Evolutionary conservation across 2,888 invertebrate genomes (phyloP).

Genomic region (Sinodicranocentrus sp.): DNA sequence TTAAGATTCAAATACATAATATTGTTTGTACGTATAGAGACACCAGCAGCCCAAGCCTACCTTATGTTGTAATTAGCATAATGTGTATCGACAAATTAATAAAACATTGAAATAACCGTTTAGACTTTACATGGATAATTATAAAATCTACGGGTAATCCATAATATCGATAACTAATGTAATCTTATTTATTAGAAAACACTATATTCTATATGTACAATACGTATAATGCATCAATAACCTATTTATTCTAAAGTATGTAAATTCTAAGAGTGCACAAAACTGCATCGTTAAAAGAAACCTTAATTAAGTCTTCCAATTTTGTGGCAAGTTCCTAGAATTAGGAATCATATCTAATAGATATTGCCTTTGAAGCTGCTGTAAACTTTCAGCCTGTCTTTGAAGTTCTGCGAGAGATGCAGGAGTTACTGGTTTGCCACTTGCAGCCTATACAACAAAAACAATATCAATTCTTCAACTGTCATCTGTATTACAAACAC

Average conservation of each 20-base stretch:
- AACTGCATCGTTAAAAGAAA: conserved; percentile 34
- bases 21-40: conserved; percentile 64
- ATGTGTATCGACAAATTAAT: conserved; percentile 47
- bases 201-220: conserved; percentile 34
- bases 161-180: conserved; percentile 56
- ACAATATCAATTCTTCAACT: conserved; percentile 13
- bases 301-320: conserved; percentile 76
- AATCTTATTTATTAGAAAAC: conserved; percentile 47
- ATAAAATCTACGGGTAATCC: conserved; percentile 42
- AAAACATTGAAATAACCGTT: conserved; percentile 42
- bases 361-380: conserved; percentile 90
- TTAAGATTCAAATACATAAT: conserved; percentile 42
- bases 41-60: conserved; percentile 66
- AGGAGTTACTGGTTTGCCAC: conserved; percentile 78
- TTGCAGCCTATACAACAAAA: conserved; percentile 72
- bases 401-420: conserved; percentile 87
- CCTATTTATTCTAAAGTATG: conserved; percentile 38
- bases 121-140: conserved; percentile 27
- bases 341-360: conserved; percentile 95
- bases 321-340: conserved; percentile 76
- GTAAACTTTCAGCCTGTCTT: conserved; percentile 88
- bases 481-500: not conserved
- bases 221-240: conserved; percentile 48
- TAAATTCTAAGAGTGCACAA: conserved; percentile 52
- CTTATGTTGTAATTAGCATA: conserved; percentile 20